These are phyloP conservation scores for Megathymus violae DNA, from an alignment of 1,140 invertebrate species.

Conservation along the genomic window DNA sequence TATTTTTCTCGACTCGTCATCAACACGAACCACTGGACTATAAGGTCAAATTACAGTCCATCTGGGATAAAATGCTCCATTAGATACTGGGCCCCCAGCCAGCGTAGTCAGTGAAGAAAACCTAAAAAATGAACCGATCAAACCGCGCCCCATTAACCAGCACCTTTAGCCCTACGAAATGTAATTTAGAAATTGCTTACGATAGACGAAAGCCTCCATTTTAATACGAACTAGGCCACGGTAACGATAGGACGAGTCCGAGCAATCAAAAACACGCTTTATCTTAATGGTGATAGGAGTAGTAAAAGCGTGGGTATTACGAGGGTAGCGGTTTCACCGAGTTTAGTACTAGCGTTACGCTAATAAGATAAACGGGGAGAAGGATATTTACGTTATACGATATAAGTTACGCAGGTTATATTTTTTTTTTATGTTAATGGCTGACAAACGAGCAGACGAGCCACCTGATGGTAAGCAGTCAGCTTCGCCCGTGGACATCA, in stretches of 20 bases:
- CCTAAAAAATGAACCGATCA: conserved; percentile 23
- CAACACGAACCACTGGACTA: too few relatives aligned
- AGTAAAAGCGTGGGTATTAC: conserved; percentile 11
- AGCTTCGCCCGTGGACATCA: too few relatives aligned
- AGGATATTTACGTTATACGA: too few relatives aligned
- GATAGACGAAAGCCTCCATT: conserved; percentile 40
- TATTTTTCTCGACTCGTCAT: too few relatives aligned
- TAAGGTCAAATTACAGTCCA: conserved; percentile 7
- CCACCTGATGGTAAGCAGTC: too few relatives aligned
- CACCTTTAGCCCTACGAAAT: conserved; percentile 34
- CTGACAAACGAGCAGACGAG: too few relatives aligned
- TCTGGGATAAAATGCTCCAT: conserved; percentile 6
- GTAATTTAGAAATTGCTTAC: conserved; percentile 53
- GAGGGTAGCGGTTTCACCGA: conserved; percentile 22
- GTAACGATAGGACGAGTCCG: conserved; percentile 21
- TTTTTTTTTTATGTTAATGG: too few relatives aligned
- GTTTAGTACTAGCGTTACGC: conserved; percentile 26
- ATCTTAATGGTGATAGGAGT: conserved; percentile 28
- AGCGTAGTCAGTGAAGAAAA: conserved; percentile 19
- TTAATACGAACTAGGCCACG: conserved; percentile 32
- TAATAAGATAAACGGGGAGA: conserved; percentile 29
- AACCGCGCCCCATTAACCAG: conserved; percentile 25
- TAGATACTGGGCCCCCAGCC: conserved; percentile 2
- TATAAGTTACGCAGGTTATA: too few relatives aligned
- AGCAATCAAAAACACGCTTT: conserved; percentile 39